phyloP scores from a whole-genome alignment of 1,140 invertebrate species.

The Antheraea mylitta region DNA sequence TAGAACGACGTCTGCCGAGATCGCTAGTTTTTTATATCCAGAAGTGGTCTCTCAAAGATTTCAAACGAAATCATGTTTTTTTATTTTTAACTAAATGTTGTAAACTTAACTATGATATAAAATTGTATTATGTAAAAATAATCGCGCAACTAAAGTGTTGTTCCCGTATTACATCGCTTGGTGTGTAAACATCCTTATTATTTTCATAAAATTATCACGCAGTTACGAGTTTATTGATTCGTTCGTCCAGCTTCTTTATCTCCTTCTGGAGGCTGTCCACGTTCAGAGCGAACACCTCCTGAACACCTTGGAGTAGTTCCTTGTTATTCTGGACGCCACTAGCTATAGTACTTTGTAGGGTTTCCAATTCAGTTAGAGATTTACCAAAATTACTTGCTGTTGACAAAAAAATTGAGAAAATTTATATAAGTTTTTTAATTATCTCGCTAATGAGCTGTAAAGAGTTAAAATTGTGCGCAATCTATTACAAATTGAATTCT shows the following conservation, averaged over 20 bases:
- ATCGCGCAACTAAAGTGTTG: not conserved
- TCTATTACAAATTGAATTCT: too few relatives aligned
- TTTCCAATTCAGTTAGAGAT: conserved; percentile 90
- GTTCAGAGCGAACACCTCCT: conserved; percentile 88
- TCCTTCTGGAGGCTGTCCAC: conserved; percentile 87
- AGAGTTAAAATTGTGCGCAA: too few relatives aligned
- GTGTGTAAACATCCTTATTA: not conserved
- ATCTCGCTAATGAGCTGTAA: too few relatives aligned
- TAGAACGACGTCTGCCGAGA: too few relatives aligned
- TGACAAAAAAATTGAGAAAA: conserved; percentile 40
- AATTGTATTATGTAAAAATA: not conserved
- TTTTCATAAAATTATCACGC: conserved; percentile 41
- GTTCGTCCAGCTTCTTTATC: conserved; percentile 85
- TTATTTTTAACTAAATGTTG: too few relatives aligned
- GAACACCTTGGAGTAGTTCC: conserved; percentile 87
- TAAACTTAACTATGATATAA: too few relatives aligned
- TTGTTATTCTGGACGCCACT: conserved; percentile 87
- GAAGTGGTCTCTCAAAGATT: too few relatives aligned
- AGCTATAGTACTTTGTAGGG: conserved; percentile 87
- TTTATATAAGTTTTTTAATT: too few relatives aligned
- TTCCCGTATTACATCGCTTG: not conserved
- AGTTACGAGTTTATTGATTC: conserved; percentile 75
- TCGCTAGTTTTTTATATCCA: too few relatives aligned
- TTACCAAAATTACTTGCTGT: conserved; percentile 92
- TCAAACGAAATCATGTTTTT: too few relatives aligned